Conservation (phyloP, 35 echinoderm and acorn worm species). For the Eucidaris tribuloides region DNA sequence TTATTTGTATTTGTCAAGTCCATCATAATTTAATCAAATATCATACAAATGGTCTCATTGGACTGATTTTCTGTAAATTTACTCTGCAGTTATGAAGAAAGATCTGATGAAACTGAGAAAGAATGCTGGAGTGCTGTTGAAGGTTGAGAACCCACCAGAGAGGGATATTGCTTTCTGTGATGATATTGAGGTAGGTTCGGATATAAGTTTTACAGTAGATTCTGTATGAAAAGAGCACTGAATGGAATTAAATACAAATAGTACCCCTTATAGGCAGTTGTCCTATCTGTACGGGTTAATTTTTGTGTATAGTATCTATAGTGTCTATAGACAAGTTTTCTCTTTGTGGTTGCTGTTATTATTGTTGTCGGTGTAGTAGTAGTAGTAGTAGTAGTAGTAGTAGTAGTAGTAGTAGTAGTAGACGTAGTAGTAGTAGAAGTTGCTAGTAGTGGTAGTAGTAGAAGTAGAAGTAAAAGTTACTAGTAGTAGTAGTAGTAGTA, state of each 20-base stretch:
- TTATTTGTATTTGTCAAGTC: too few species aligned
- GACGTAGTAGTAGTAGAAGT: too few species aligned
- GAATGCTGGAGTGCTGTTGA: constrained; percentile 63
- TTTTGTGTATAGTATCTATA: neutral
- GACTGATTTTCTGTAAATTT: too few species aligned
- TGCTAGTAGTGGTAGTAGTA: neutral
- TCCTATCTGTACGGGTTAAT: neutral
- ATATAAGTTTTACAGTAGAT: neutral
- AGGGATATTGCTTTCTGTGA: constrained; percentile 86
- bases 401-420: too few species aligned
- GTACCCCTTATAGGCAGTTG: neutral
- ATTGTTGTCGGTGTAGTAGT: too few species aligned
- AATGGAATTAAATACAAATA: neutral
- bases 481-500: too few species aligned
- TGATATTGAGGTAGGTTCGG: constrained; percentile 83
- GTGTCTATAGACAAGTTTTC: neutral
- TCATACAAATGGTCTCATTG: too few species aligned
- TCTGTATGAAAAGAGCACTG: neutral
- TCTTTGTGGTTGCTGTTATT: neutral
- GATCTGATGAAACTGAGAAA: constrained; percentile 73
- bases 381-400: neutral
- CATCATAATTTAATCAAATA: too few species aligned
- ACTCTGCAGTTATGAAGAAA: constrained; percentile 96
- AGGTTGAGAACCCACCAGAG: constrained; percentile 76
- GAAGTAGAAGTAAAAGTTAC: too few species aligned